Conservation (phyloP, 2,888 invertebrate species). For the Eupithecia subumbrata region DNA sequence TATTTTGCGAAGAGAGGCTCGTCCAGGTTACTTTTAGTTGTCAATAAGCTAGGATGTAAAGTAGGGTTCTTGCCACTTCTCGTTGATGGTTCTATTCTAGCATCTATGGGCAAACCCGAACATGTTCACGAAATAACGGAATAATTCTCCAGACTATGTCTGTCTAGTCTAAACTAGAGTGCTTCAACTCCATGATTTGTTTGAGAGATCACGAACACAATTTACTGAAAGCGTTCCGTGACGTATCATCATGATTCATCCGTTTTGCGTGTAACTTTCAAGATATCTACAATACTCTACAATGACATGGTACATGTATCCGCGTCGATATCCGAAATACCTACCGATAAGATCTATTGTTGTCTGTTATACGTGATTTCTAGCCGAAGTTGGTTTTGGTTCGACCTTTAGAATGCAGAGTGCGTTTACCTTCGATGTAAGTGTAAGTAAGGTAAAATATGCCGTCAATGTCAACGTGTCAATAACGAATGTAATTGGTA, state of each 20-base stretch:
- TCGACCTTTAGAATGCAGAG: slow-evolving; percentile 21
- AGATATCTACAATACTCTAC: slow-evolving; percentile 19
- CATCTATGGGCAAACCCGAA: neutral
- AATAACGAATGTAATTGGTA: slow-evolving; percentile 19
- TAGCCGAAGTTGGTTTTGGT: slow-evolving; percentile 21
- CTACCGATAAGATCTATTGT: slow-evolving; percentile 26
- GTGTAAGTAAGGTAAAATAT: slow-evolving; percentile 20
- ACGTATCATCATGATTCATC: slow-evolving; percentile 27
- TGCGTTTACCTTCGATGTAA: slow-evolving; percentile 24
- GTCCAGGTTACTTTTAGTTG: neutral
- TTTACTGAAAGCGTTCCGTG: slow-evolving; percentile 15
- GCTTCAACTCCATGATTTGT: neutral
- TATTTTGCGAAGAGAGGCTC: neutral
- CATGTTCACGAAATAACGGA: neutral
- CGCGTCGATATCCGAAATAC: slow-evolving; percentile 21
- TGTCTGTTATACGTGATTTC: slow-evolving; percentile 23
- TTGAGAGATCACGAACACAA: slow-evolving; percentile 23
- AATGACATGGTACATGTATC: slow-evolving; percentile 11
- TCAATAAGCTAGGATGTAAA: neutral
- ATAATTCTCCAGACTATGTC: neutral
- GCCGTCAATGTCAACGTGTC: slow-evolving; percentile 25
- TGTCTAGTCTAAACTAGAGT: neutral
- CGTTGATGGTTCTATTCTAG: neutral
- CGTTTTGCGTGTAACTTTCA: slow-evolving; percentile 24
- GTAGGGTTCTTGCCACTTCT: neutral